Conservation (phyloP, 2,113 vertebrate genomes). For the Glareola pratincola region DNA sequence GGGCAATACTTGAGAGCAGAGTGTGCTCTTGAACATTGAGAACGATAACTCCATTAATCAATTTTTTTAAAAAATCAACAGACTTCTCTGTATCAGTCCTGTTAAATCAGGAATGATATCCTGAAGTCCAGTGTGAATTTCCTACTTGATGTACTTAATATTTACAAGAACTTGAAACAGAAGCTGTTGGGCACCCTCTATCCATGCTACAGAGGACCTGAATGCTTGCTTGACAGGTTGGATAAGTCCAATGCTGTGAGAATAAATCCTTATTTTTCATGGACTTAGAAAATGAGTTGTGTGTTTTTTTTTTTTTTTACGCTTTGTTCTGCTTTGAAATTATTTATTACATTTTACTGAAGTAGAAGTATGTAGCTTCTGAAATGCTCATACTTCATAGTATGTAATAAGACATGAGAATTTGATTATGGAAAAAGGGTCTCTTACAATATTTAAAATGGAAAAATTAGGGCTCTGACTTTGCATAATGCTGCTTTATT, state of each 20-base stretch:
- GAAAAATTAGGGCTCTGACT: conserved; percentile 6
- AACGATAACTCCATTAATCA: background rate
- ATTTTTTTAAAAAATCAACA: background rate
- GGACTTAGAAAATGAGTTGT: no score
- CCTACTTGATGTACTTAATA: background rate
- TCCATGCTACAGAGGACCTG: background rate
- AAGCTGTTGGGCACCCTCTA: background rate
- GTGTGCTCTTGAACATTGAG: background rate
- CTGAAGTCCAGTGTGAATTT: background rate
- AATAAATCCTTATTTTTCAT: background rate
- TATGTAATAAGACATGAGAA: background rate
- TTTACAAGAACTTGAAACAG: background rate
- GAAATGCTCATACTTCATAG: background rate
- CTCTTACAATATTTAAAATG: background rate
- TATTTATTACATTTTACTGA: background rate
- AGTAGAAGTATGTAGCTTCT: background rate
- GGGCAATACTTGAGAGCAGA: background rate
- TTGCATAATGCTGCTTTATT: conserved; percentile 32
- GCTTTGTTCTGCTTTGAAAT: background rate
- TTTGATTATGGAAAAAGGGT: background rate
- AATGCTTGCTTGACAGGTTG: background rate
- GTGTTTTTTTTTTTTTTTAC: no score
- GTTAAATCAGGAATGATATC: background rate
- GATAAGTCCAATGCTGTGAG: background rate
- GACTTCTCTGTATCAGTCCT: background rate